A percentile compares a stretch with the other conserved stretches of the same genome.
Evolutionary conservation across 1,140 invertebrate species (phyloP).

Genomic region (Drosophila sp.): DNA sequence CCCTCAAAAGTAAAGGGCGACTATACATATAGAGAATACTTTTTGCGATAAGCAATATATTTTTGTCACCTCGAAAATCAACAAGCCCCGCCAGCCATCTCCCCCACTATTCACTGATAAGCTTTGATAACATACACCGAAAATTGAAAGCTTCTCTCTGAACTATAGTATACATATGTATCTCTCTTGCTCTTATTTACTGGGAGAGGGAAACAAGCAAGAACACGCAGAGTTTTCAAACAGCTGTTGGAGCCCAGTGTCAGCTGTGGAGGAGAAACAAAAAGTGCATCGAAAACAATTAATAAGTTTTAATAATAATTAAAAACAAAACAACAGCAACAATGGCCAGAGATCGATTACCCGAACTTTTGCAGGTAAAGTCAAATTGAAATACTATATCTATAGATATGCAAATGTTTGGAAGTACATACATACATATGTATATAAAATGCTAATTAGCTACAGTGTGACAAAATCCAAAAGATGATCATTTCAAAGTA

Average conservation of each 20-base stretch:
- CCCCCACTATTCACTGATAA: conserved; percentile 5
- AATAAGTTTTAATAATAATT: conserved; percentile 8
- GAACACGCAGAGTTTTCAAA: conserved; percentile 19
- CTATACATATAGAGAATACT: background rate
- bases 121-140: conserved; percentile 12
- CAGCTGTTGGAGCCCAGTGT: conserved; percentile 14
- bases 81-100: background rate
- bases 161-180: background rate
- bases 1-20: too few species aligned
- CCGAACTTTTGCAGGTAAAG: conserved; percentile 79
- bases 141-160: background rate
- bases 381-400: conserved; percentile 29
- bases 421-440: background rate
- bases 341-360: conserved; percentile 78
- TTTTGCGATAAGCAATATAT: conserved; percentile 18
- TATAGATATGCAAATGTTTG: background rate
- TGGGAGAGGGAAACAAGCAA: conserved; percentile 19
- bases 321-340: conserved; percentile 17
- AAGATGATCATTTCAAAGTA: background rate
- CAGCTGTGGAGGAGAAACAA: conserved; percentile 3
- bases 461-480: conserved; percentile 5
- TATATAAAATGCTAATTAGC: background rate
- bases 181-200: conserved; percentile 13
- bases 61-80: conserved; percentile 4
- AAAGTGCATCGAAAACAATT: conserved; percentile 29